A percentile compares a stretch with the other conserved stretches of the same genome.
Conservation (phyloP, 2,797 vertebrate species). For the Epinephelus malabaricus region DNA sequence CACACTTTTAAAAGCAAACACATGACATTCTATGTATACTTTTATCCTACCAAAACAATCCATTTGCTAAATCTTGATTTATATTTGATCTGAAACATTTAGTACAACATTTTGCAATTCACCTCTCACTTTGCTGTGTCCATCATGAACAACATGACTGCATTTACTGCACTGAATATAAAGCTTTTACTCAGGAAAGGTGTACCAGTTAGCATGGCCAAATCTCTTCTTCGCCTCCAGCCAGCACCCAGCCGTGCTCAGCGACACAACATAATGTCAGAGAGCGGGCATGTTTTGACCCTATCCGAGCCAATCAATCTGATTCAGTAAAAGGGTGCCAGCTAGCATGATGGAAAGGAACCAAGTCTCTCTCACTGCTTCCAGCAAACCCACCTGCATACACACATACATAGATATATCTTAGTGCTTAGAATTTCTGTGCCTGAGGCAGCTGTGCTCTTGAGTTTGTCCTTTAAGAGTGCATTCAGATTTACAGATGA, state of each 20-base stretch:
- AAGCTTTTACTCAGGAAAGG: neutral
- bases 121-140: neutral
- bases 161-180: neutral
- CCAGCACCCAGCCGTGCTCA: neutral
- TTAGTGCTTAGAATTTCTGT: neutral
- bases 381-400: slow-evolving; percentile 5
- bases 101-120: neutral
- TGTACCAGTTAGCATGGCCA: neutral
- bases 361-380: neutral
- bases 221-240: neutral
- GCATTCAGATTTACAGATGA: slow-evolving; percentile 10
- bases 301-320: neutral
- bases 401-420: slow-evolving; percentile 7
- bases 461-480: slow-evolving; percentile 33
- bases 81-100: slow-evolving; percentile 3
- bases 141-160: neutral
- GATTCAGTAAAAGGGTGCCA: slow-evolving; percentile 20
- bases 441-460: slow-evolving; percentile 14
- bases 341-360: slow-evolving; percentile 5
- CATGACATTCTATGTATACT: neutral
- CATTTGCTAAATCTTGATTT: neutral
- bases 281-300: slow-evolving; percentile 28
- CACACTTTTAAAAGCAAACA: neutral
- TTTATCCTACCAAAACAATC: neutral
- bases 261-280: slow-evolving; percentile 15